These are phyloP conservation scores for Lithophane leautieri DNA, from an alignment of 2,888 invertebrate genomes.

Conservation along the genomic window DNA sequence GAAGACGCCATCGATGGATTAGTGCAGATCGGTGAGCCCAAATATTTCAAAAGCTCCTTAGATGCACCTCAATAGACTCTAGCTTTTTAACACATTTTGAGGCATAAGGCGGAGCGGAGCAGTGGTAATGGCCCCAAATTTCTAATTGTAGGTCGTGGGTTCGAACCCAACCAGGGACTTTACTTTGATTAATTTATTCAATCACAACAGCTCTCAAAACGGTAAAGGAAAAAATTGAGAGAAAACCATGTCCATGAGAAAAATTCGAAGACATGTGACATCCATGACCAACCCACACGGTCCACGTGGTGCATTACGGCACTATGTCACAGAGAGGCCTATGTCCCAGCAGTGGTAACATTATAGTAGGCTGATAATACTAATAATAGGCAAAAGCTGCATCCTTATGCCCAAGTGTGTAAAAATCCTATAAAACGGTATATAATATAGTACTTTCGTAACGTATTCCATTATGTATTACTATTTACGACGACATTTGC, in stretches of 20 bases:
- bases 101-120: not conserved
- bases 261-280: not conserved
- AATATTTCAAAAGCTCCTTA: not conserved
- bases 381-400: not conserved
- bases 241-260: not conserved
- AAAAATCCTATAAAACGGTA: not conserved
- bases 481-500: not conserved
- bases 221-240: not conserved
- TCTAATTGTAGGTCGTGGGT: not conserved
- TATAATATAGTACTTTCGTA: not conserved
- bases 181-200: not conserved
- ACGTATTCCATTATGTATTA: not conserved
- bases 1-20: constrained; percentile 97
- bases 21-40: constrained; percentile 92
- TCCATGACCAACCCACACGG: not conserved
- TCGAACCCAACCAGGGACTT: not conserved
- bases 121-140: not conserved
- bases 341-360: not conserved
- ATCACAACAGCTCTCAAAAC: not conserved
- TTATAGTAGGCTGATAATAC: not conserved
- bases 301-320: not conserved
- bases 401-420: not conserved
- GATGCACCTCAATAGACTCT: too few relatives aligned
- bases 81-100: not conserved
- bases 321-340: not conserved